These are phyloP conservation scores for Lutjanus campechanus DNA, from an alignment of 2,797 vertebrate species.

Conservation along the genomic window DNA sequence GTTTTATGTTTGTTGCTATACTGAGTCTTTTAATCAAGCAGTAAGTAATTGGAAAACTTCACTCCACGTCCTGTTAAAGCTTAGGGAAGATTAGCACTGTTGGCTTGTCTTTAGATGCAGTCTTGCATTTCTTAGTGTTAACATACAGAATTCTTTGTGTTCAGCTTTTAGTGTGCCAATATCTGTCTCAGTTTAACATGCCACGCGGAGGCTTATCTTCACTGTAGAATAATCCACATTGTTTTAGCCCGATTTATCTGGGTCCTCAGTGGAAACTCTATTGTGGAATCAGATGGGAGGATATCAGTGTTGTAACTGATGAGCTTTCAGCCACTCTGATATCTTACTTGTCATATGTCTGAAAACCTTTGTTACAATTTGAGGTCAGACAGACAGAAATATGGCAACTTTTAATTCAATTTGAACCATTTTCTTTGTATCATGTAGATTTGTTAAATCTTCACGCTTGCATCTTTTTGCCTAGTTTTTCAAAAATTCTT, in stretches of 20 bases:
- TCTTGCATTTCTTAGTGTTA: conserved; percentile 40
- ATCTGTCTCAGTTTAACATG: conserved; percentile 2
- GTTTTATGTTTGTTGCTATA: conserved; percentile 2
- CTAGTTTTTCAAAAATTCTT: not conserved
- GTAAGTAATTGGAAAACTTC: conserved; percentile 22
- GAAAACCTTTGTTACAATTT: not conserved
- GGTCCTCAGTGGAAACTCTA: conserved; percentile 29
- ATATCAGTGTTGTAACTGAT: conserved; percentile 17
- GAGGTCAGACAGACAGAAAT: not conserved
- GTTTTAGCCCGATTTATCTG: conserved; percentile 36
- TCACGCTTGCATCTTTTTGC: not conserved
- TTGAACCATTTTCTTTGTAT: not conserved
- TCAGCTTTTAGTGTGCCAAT: conserved; percentile 19
- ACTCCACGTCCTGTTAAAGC: conserved; percentile 17
- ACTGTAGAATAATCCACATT: conserved; percentile 46
- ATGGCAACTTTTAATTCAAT: not conserved
- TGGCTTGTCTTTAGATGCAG: conserved; percentile 37
- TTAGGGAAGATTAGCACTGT: conserved; percentile 46
- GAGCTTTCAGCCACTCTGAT: conserved; percentile 25
- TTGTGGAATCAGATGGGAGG: conserved; percentile 41
- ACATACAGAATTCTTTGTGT: conserved; percentile 53
- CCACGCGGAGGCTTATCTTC: conserved; percentile 40
- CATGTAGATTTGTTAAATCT: not conserved
- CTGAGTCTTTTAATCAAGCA: conserved; percentile 14
- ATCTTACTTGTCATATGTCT: not conserved